Conservation (phyloP, 2,113 vertebrate genomes). For the Terrapene triunguis region DNA sequence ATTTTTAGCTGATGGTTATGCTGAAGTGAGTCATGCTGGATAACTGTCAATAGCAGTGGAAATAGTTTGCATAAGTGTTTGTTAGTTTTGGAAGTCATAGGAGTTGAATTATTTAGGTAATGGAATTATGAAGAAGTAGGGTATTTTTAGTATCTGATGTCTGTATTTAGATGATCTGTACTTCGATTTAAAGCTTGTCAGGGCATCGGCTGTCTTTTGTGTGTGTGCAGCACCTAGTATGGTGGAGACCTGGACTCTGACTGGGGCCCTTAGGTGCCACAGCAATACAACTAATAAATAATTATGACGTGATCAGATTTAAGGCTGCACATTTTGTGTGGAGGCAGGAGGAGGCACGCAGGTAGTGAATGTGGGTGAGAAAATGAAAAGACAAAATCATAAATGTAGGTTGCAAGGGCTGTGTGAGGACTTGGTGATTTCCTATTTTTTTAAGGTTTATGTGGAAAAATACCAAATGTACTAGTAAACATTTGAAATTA, state of each 20-base stretch:
- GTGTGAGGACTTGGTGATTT: conserved; percentile 43
- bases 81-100: not conserved
- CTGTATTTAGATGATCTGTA: not conserved
- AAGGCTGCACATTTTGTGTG: not conserved
- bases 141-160: not conserved
- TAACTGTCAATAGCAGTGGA: not conserved
- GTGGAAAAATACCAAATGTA: conserved; percentile 24
- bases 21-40: not conserved
- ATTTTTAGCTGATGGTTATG: not conserved
- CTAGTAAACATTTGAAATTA: conserved; percentile 47
- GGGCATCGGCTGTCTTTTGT: not conserved
- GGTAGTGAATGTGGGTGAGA: conserved; percentile 26
- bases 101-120: not conserved
- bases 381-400: conserved; percentile 27
- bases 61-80: not conserved
- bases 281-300: conserved; percentile 12
- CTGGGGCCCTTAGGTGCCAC: not conserved
- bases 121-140: not conserved
- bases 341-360: not conserved
- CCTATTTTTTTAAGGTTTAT: conserved; percentile 44
- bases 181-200: not conserved
- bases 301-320: not conserved
- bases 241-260: not conserved
- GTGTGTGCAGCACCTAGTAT: not conserved
- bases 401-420: conserved; percentile 30